Conservation (phyloP, 35 echinoderm and acorn worm species). For the Nesometra sesokonis region DNA sequence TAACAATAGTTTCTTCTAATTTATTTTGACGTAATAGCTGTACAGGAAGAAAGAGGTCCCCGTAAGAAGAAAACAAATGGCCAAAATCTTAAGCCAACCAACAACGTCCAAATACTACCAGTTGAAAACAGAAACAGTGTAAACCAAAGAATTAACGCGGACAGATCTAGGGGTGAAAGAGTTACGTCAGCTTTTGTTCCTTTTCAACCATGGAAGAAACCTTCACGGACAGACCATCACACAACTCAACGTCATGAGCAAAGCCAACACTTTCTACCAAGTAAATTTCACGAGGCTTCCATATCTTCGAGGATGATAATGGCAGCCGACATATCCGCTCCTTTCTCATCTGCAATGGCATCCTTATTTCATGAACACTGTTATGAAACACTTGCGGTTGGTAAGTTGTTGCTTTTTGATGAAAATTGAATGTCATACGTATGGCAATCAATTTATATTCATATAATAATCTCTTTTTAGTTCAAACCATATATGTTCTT, state of each 20-base stretch:
- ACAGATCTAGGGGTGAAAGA: background rate
- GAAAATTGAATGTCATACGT: too few species aligned
- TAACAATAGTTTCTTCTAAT: too few species aligned
- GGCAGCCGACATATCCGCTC: background rate
- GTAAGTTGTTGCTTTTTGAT: too few species aligned
- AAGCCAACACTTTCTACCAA: background rate
- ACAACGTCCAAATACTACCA: background rate
- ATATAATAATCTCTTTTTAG: too few species aligned
- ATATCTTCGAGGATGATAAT: background rate
- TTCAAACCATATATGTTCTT: too few species aligned
- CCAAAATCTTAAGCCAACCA: constrained; percentile 17
- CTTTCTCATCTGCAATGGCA: background rate
- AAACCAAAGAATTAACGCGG: background rate
- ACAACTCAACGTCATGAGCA: background rate
- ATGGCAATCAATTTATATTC: too few species aligned
- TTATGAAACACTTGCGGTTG: background rate
- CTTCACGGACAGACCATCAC: background rate
- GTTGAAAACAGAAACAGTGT: constrained; percentile 4
- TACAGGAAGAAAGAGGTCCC: constrained; percentile 90
- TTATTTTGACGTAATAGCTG: too few species aligned
- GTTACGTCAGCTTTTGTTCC: constrained; percentile 43
- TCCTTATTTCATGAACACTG: background rate
- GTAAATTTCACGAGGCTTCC: background rate
- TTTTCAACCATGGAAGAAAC: constrained; percentile 60
- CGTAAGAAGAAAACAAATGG: constrained; percentile 84